Conservation (phyloP, 2,888 invertebrate genomes). For the Catocala nupta region DNA sequence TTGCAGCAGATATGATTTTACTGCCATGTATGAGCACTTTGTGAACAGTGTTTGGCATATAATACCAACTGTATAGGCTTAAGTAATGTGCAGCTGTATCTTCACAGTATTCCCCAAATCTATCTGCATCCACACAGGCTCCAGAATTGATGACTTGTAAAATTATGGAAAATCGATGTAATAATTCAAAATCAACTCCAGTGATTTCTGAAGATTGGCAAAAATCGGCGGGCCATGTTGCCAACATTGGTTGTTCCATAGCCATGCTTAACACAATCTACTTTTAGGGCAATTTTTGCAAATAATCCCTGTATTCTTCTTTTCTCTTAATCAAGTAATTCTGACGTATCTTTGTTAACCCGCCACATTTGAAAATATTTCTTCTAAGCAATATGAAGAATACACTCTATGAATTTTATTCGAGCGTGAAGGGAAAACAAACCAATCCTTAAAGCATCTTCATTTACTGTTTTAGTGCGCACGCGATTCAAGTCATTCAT, state of each 20-base stretch:
- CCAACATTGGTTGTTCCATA: constrained; percentile 19
- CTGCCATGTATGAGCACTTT: no score
- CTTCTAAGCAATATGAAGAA: constrained; percentile 12
- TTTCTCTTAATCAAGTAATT: constrained; percentile 13
- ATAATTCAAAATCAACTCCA: constrained; percentile 10
- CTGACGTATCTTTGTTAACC: constrained; percentile 1
- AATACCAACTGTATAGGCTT: constrained; percentile 3
- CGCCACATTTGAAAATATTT: constrained; percentile 9
- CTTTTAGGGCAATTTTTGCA: constrained; percentile 15
- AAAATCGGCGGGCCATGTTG: constrained; percentile 14
- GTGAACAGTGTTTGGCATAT: no score
- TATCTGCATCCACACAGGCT: no score
- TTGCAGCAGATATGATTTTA: no score
- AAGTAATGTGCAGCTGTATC: no score
- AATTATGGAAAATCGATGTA: constrained; percentile 16
- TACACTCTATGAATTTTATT: constrained; percentile 17
- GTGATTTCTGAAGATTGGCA: constrained; percentile 11
- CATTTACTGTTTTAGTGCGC: not conserved
- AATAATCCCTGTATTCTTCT: constrained; percentile 17
- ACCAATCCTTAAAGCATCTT: constrained; percentile 5
- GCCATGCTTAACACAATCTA: constrained; percentile 16
- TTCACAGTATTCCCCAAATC: no score
- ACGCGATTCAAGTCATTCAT: constrained; percentile 17
- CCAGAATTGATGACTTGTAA: constrained; percentile 17
- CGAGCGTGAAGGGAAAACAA: constrained; percentile 13